Conservation (phyloP, 1,140 invertebrate genomes). For the Hormaphis cornu region DNA sequence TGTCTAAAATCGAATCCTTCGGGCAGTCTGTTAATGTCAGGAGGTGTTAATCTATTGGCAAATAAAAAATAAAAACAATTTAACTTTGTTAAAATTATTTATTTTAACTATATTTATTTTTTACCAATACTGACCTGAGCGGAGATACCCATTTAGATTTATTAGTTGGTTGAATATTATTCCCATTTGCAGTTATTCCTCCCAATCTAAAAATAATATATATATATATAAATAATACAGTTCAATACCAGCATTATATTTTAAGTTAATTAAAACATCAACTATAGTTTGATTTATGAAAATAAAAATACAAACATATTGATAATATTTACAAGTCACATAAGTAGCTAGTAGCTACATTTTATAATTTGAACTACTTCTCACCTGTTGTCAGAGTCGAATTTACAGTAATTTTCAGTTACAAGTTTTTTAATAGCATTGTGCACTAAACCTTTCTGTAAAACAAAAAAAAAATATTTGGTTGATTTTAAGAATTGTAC, state of each 20-base stretch:
- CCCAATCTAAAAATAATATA: background rate
- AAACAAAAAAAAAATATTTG: constrained; percentile 11
- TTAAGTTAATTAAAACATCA: no score
- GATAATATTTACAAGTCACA: no score
- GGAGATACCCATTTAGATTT: constrained; percentile 2
- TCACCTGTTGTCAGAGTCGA: background rate
- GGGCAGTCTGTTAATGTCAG: constrained; percentile 36
- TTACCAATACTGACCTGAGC: background rate
- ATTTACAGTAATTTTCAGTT: constrained; percentile 45
- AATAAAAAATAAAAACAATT: background rate
- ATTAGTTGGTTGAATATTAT: background rate
- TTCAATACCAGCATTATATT: no score
- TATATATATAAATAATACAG: background rate
- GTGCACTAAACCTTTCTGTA: constrained; percentile 37
- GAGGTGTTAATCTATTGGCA: constrained; percentile 41
- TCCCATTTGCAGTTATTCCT: background rate
- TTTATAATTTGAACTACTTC: background rate
- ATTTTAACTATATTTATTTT: background rate
- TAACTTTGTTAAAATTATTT: background rate
- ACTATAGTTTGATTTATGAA: no score
- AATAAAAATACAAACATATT: no score
- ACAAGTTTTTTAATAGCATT: constrained; percentile 43
- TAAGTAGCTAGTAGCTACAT: background rate
- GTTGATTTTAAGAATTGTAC: background rate
- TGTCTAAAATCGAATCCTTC: constrained; percentile 63